Evolutionary conservation across 2,113 vertebrate species (phyloP), one percentile per base, ranked within the genome.

Genomic region (Patagioenas fasciata): DNA sequence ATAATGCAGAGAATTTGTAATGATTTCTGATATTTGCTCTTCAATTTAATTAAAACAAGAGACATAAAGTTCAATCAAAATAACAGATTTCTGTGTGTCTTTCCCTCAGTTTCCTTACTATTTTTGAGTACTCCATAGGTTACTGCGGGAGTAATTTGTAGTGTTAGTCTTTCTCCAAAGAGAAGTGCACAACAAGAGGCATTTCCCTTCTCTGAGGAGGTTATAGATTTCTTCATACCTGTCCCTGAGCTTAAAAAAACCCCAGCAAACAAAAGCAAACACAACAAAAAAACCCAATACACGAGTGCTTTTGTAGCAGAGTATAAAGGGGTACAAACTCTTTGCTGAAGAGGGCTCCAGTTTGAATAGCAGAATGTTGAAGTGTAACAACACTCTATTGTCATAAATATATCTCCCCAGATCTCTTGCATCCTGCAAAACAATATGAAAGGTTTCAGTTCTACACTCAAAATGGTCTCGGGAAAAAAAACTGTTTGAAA

Each of bases 141-240:
- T 88, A 48, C 23, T 40, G 18, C 26, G 29, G 21, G 14, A 75
- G 15, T 51, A 47, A 78, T 54, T 70, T 77, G n/a, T 36, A 80
- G 5, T 40, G 54, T n/a, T 61, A 44, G 14, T 10, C 38, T 61
- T 81, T 5, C 16, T 6, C 4, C 10, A 9, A 15, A 71, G 31
- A 74, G 2, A 80, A 72, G 12, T 61, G 12, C 15, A 38, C 1
- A 3, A 2, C 0, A 2, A 73, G 13, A 23, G 5, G 10, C 3
- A 40, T 65, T 80, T 82, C 13, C 32, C 17, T 61, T 44, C 32
- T 85, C 48, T 70, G 56, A 89, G 81, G 28, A 31, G 25, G 1
- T 34, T 58, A 36, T 20, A 7, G 4, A 1, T 51, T 73, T 88
- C 4, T 12, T 70, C 2, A 17, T 53, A 32, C 21, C 3, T 0